These are phyloP conservation scores for Sebastes variabilis DNA, from an alignment of 2,797 vertebrate genomes.

Conservation along the genomic window DNA sequence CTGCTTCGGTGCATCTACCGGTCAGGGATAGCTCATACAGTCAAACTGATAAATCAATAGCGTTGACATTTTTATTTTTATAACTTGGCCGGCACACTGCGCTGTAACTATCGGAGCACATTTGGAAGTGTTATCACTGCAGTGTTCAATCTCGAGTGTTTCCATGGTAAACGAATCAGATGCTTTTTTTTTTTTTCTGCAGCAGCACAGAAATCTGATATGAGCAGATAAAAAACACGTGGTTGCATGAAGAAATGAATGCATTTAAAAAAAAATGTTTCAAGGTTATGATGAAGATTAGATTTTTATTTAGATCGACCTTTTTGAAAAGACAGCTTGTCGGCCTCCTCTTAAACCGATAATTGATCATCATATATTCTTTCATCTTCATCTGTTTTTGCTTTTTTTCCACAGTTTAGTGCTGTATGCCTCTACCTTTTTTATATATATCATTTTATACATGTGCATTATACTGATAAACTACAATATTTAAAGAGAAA, in stretches of 20 bases:
- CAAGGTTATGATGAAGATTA: not conserved
- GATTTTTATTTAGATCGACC: too few species aligned
- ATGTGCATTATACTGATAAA: not conserved
- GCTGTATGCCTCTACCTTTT: not conserved
- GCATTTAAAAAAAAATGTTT: not conserved
- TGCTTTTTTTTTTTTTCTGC: not conserved
- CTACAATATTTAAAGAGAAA: not conserved
- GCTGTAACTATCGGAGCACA: not conserved
- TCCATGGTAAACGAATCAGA: not conserved
- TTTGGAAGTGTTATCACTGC: not conserved
- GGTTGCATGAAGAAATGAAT: accelerated
- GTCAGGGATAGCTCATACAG: not conserved
- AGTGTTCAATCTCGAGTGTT: not conserved
- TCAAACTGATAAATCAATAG: not conserved
- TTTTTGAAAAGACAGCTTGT: not conserved
- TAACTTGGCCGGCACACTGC: not conserved
- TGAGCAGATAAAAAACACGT: not conserved
- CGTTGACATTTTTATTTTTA: not conserved
- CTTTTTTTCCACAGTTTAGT: not conserved
- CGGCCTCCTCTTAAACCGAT: not conserved
- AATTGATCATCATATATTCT: not conserved
- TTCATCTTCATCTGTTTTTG: not conserved
- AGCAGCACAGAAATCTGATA: not conserved
- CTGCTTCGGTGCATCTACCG: not conserved
- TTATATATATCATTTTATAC: not conserved